These are phyloP conservation scores for Helogale parvula DNA, from an alignment of 2,113 vertebrate species.

Conservation along the genomic window DNA sequence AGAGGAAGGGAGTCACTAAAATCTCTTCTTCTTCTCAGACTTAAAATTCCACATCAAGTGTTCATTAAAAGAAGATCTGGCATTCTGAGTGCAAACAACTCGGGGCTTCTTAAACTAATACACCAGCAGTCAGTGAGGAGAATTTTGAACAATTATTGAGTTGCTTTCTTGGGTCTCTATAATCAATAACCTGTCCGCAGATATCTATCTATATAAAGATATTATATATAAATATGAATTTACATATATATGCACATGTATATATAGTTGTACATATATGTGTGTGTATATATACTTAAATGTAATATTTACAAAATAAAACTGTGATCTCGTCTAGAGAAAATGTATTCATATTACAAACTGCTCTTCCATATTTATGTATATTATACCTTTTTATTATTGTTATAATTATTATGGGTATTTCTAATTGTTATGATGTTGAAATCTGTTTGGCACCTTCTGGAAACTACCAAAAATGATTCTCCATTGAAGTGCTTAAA, in stretches of 20 bases:
- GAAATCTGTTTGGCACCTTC: conserved; percentile 88
- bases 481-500: conserved; percentile 89
- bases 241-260: conserved; percentile 86
- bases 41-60: conserved; percentile 57
- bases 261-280: conserved; percentile 87
- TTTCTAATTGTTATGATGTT: conserved; percentile 84
- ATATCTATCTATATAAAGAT: conserved; percentile 85
- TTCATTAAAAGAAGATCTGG: conserved; percentile 64
- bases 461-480: conserved; percentile 88
- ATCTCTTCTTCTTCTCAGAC: conserved; percentile 71
- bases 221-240: conserved; percentile 86
- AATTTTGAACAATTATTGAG: conserved; percentile 81
- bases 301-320: conserved; percentile 90
- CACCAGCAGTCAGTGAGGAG: conserved; percentile 86
- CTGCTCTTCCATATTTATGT: conserved; percentile 90
- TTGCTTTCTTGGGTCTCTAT: conserved; percentile 86
- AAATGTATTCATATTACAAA: conserved; percentile 90
- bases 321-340: conserved; percentile 91
- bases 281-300: conserved; percentile 86
- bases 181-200: conserved; percentile 86
- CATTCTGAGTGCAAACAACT: conserved; percentile 82
- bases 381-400: conserved; percentile 89
- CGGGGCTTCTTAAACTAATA: conserved; percentile 80
- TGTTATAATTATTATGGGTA: conserved; percentile 87
- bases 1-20: conserved; percentile 54